Base-by-base conservation (phyloP, 2,113 vertebrate species). In the Candoia aspera region DNA sequence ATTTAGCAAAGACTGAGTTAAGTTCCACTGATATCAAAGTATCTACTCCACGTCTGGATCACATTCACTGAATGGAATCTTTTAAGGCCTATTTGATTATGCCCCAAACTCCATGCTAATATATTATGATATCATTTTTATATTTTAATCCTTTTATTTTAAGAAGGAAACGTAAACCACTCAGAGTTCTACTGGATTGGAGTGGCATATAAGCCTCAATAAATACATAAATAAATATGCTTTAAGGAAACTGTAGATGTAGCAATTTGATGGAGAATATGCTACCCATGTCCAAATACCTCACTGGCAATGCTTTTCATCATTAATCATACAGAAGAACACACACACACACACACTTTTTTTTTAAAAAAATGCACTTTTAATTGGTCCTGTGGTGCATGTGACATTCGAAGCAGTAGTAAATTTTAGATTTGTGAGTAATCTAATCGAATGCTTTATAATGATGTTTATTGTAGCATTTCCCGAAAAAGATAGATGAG, bases 401-500 rank as follows among this genome's bases (percentile, higher is more conserved):
- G 86, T 55, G 88, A 95, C 92, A 92, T 42, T 95, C 92, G 64
- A 58, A 68, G 88, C 92, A 59, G 23, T 11, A 86, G 8, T 37
- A 94, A 92, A 93, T 68, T 60, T 93, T 85, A 88, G 73, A 15
- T 89, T 95, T 96, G 89, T 94, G 15, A 93, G 95, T 96, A 91
- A 92, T 95, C 94, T 96, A 87, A 94, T 96, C 92, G 94, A 96
- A 96, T 96, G 93, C 92, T 93, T 64, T 93, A 62, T 96, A 97
- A 97, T 94, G 84, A 94, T 97, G 95, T 95, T 97, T 96, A 95
- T 93, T 96, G 94, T 95, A 96, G 94, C 92, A 92, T 96, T 97
- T 96, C 95, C 92, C 95, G 68, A 21, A 24, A 68, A 90, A 96
- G 92, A 95, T 93, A 62, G 91, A 96, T 96, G 94, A 96, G 84